phyloP scores from a whole-genome alignment of 2,797 vertebrate species.

The Oophaga sylvatica region DNA sequence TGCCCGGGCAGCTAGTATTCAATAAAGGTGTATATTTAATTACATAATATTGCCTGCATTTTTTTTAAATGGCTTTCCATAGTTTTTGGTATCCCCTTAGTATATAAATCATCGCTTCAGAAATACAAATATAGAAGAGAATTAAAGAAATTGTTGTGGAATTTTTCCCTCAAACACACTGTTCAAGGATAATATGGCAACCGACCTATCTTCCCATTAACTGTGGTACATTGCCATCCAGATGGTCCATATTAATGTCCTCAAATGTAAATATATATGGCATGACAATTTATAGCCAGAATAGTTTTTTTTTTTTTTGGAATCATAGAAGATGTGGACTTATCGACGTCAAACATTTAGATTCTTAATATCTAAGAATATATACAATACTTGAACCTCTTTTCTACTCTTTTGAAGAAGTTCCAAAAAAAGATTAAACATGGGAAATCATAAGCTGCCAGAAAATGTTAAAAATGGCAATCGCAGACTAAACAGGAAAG shows the following conservation, averaged over 20 bases:
- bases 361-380: background rate
- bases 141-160: background rate
- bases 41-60: too few relatives aligned
- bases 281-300: background rate
- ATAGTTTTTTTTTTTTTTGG: background rate
- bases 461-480: background rate
- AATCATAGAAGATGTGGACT: background rate
- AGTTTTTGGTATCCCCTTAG: too few relatives aligned
- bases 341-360: background rate
- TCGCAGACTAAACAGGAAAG: background rate
- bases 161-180: background rate
- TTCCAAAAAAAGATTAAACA: background rate
- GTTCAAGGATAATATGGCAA: background rate
- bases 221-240: background rate
- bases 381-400: background rate
- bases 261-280: background rate
- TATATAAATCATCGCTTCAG: background rate
- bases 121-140: background rate
- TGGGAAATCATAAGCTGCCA: background rate
- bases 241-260: background rate
- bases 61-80: too few relatives aligned
- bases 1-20: too few relatives aligned
- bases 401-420: background rate
- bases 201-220: background rate
- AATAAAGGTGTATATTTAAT: too few relatives aligned